Conservation (phyloP, 2,113 vertebrate genomes). For the Xiphorhynchus elegans region DNA sequence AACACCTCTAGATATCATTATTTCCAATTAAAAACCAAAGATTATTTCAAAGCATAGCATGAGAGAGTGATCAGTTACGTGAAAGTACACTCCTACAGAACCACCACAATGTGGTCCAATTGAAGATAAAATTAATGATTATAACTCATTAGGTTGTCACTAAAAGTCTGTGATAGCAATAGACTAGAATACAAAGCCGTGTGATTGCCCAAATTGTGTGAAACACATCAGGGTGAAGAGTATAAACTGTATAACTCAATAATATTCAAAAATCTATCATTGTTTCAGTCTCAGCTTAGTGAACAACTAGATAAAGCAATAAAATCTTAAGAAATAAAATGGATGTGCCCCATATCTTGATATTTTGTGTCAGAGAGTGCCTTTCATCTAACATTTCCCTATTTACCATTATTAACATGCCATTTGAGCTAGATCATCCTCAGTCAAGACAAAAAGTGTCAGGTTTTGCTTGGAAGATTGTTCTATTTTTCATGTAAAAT, state of each 20-base stretch:
- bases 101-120: neutral
- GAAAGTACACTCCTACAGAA: neutral
- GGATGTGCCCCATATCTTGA: neutral
- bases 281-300: neutral
- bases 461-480: neutral
- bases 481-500: neutral
- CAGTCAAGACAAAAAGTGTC: neutral
- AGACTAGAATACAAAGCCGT: neutral
- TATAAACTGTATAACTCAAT: rapidly evolving
- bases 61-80: neutral
- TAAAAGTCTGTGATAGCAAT: neutral
- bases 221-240: neutral
- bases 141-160: neutral
- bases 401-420: neutral
- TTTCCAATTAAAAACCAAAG: neutral
- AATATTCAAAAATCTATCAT: neutral
- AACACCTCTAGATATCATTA: neutral
- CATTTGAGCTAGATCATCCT: neutral
- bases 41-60: neutral
- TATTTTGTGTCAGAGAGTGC: neutral
- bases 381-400: neutral
- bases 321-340: neutral
- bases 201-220: neutral
- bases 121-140: neutral
- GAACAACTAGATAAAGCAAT: neutral